Percentiles rank a stretch among this genome's conserved stretches.
These are phyloP conservation scores for Autographa pulchrina DNA, from an alignment of 2,888 invertebrate species.

Conservation along the genomic window DNA sequence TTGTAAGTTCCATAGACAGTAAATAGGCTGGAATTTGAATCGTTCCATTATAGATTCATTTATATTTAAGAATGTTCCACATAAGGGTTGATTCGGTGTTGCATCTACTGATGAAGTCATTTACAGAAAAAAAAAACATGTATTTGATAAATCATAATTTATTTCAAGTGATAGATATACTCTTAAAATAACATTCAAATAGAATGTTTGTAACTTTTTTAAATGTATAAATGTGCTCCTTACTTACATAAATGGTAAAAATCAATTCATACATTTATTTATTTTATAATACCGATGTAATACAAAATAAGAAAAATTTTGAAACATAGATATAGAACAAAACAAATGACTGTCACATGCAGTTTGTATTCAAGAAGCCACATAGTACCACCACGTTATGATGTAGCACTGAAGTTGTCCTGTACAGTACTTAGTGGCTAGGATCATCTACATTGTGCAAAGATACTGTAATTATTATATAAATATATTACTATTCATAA, in stretches of 20 bases:
- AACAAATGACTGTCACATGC: slow-evolving; percentile 26
- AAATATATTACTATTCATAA: slow-evolving; percentile 75
- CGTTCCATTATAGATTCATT: slow-evolving; percentile 68
- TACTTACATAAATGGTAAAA: not conserved
- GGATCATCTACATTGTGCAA: slow-evolving; percentile 69
- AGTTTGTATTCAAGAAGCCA: slow-evolving; percentile 23
- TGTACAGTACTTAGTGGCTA: slow-evolving; percentile 49
- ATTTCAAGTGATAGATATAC: slow-evolving; percentile 12
- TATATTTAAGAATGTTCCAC: slow-evolving; percentile 59
- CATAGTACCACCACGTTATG: not conserved
- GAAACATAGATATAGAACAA: not conserved
- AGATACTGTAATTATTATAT: slow-evolving; percentile 78
- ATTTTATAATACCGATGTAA: not conserved
- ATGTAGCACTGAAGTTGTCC: slow-evolving; percentile 47
- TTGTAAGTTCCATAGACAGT: slow-evolving; percentile 74
- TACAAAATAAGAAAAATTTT: not conserved
- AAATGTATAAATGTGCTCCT: slow-evolving; percentile 5
- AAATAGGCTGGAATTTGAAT: slow-evolving; percentile 64
- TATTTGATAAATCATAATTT: slow-evolving; percentile 28
- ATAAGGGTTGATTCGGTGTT: slow-evolving; percentile 59
- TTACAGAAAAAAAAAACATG: slow-evolving; percentile 23
- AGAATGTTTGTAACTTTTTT: not conserved
- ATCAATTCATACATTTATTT: not conserved
- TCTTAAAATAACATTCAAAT: not conserved
- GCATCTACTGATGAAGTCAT: slow-evolving; percentile 46